Evolutionary conservation across 2,113 vertebrate species (phyloP).

Genomic region (Sinosuthora webbiana): DNA sequence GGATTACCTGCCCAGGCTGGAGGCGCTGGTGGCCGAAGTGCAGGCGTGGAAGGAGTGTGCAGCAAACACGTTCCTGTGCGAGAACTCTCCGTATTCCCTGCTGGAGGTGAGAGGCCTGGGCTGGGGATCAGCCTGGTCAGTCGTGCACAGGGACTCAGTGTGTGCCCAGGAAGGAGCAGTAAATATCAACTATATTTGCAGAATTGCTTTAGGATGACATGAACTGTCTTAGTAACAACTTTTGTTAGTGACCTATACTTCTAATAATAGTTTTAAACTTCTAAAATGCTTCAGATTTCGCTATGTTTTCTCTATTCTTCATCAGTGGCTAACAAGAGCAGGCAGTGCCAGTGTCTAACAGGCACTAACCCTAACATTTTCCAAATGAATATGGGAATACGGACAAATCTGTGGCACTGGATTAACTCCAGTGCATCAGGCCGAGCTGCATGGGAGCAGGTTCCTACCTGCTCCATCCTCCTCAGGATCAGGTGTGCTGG

Average conservation of each 20-base stretch:
- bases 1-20: slow-evolving; percentile 84
- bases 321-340: not conserved
- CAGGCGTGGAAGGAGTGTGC: slow-evolving; percentile 90
- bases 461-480: not conserved
- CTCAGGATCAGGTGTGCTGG: not conserved
- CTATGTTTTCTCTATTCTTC: not conserved
- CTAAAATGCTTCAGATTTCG: not conserved
- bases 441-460: not conserved
- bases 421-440: not conserved
- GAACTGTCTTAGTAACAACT: not conserved
- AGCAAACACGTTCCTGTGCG: slow-evolving; percentile 81
- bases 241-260: not conserved
- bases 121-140: not conserved
- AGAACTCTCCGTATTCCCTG: slow-evolving; percentile 82
- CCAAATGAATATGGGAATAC: not conserved
- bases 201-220: not conserved
- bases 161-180: not conserved
- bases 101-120: slow-evolving; percentile 81
- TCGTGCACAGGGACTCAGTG: accelerated
- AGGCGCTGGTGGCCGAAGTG: slow-evolving; percentile 84
- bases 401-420: not conserved
- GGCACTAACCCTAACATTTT: no score
- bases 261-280: not conserved
- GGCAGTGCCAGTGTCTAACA: not conserved
- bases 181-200: not conserved